A percentile compares a stretch with the other conserved stretches of the same genome.
Evolutionary conservation across 2,888 invertebrate genomes (phyloP).

Genomic region (Parthenolecanium corni): DNA sequence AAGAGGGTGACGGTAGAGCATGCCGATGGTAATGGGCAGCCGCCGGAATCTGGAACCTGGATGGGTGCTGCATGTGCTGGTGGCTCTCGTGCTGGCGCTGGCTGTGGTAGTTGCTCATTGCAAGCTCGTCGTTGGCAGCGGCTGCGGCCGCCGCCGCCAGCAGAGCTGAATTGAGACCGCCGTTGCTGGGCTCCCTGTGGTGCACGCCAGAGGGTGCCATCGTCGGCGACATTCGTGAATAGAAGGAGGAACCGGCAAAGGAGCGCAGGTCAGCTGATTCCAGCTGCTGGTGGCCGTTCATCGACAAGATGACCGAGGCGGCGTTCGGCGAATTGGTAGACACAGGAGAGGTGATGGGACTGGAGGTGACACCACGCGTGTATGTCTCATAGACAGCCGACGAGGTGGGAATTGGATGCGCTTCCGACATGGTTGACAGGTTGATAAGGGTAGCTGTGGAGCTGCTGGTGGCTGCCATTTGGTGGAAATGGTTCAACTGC

Average conservation of each 20-base stretch:
- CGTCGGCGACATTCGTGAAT: slow-evolving; percentile 31
- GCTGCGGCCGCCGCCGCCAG: background rate
- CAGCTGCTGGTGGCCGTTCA: slow-evolving; percentile 21
- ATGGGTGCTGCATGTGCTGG: slow-evolving; percentile 1
- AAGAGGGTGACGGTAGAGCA: slow-evolving; percentile 16
- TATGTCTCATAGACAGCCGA: slow-evolving; percentile 5
- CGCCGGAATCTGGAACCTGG: slow-evolving; percentile 12
- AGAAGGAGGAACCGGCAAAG: slow-evolving; percentile 32
- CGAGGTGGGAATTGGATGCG: slow-evolving; percentile 12
- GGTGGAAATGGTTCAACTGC: background rate
- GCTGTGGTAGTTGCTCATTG: too few species aligned
- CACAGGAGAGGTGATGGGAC: slow-evolving; percentile 2
- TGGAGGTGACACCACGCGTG: background rate
- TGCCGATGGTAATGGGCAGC: background rate
- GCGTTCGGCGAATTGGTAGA: too few species aligned
- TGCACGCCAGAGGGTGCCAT: slow-evolving; percentile 35
- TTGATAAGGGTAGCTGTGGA: background rate
- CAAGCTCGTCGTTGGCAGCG: slow-evolving; percentile 16
- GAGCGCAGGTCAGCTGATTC: background rate
- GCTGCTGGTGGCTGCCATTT: background rate
- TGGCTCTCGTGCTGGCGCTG: background rate
- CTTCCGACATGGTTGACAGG: background rate
- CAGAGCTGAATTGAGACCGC: slow-evolving; percentile 3
- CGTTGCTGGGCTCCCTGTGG: slow-evolving; percentile 3
- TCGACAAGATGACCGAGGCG: slow-evolving; percentile 31